These are phyloP conservation scores for Drosophila stalkeri DNA, from an alignment of 2,888 invertebrate species.

Conservation along the genomic window DNA sequence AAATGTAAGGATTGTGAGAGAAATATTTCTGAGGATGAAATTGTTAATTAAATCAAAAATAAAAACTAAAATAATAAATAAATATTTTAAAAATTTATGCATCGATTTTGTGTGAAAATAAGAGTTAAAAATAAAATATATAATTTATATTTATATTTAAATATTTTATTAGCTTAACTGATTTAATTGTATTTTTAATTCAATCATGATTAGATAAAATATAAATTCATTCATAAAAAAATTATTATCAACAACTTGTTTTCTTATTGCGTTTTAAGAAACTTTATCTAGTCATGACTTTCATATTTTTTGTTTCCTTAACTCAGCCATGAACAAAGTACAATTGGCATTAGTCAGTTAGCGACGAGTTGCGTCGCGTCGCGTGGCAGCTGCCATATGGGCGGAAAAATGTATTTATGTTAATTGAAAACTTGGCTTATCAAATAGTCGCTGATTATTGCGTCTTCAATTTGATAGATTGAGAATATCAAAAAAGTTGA, in stretches of 20 bases:
- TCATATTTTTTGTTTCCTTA: background rate
- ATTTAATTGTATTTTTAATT: background rate
- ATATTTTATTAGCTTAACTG: background rate
- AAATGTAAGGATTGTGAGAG: no score
- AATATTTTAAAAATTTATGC: background rate
- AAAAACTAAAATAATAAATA: no score
- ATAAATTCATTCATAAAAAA: conserved; percentile 2
- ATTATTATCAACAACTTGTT: background rate
- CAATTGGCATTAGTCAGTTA: background rate
- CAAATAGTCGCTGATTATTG: background rate
- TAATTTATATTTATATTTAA: no score
- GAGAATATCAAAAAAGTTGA: background rate
- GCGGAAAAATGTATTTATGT: background rate
- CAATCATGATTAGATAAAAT: background rate
- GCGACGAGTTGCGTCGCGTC: background rate
- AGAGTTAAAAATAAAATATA: no score
- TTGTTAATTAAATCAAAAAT: no score
- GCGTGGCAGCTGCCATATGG: background rate
- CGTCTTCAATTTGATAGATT: background rate
- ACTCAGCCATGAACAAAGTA: background rate
- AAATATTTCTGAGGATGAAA: no score
- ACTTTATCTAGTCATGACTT: background rate
- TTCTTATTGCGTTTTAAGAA: background rate
- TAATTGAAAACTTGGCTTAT: conserved; percentile 26
- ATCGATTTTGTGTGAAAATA: no score